Percentiles rank a stretch among this genome's conserved stretches.
phyloP scores from a whole-genome alignment of 2,888 invertebrate genomes.

The Macaria notata region DNA sequence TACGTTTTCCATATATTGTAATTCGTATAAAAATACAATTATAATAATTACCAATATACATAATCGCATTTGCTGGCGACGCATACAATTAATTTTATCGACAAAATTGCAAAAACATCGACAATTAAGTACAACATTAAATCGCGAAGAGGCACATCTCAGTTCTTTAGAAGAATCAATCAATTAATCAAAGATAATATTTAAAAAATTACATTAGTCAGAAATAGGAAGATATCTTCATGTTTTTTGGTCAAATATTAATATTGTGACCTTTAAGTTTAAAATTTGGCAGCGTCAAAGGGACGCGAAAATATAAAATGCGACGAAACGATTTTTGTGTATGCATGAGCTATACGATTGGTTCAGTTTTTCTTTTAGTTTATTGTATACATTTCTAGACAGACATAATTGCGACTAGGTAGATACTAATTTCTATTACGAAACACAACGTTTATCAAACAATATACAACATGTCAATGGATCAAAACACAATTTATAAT shows the following conservation, averaged over 20 bases:
- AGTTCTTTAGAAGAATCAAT: constrained; percentile 44
- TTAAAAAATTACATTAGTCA: constrained; percentile 23
- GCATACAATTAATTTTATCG: constrained; percentile 54
- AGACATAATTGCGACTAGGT: too few relatives aligned
- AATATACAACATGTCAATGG: too few relatives aligned
- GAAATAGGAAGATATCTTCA: constrained; percentile 17
- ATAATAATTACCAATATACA: constrained; percentile 71
- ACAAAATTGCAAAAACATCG: constrained; percentile 57
- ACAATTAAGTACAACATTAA: constrained; percentile 68
- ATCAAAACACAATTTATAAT: too few relatives aligned
- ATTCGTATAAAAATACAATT: constrained; percentile 80
- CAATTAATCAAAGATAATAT: constrained; percentile 6
- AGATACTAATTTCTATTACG: too few relatives aligned
- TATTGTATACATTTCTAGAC: too few relatives aligned
- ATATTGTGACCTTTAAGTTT: constrained; percentile 29
- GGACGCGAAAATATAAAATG: constrained; percentile 30
- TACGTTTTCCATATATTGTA: constrained; percentile 61
- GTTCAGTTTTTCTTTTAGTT: too few relatives aligned
- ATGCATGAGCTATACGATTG: constrained; percentile 3
- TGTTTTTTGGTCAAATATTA: constrained; percentile 11
- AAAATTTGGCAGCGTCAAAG: constrained; percentile 31
- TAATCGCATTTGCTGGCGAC: constrained; percentile 68
- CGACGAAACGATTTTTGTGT: constrained; percentile 9
- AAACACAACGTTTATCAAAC: too few relatives aligned
- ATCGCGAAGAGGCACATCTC: constrained; percentile 58